A percentile compares a stretch with the other conserved stretches of the same genome.
Conservation (phyloP, 2,888 invertebrate genomes). For the Archips crataeganus region DNA sequence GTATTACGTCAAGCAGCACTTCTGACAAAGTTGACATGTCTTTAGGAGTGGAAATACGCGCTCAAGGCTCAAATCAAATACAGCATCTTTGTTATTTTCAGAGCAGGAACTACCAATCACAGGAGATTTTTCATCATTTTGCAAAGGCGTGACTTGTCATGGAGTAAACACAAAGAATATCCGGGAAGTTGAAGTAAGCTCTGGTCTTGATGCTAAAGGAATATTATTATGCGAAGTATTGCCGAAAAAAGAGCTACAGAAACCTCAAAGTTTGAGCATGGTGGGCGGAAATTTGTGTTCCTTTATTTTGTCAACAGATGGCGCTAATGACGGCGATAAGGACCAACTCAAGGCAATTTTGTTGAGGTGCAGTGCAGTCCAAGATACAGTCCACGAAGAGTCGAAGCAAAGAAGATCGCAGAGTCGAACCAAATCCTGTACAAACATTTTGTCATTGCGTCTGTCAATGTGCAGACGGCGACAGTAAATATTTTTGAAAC, state of each 20-base stretch:
- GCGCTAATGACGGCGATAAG: not conserved
- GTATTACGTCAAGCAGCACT: not conserved
- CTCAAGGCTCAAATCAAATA: not conserved
- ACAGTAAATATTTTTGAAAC: not conserved
- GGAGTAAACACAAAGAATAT: not conserved
- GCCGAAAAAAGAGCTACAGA: not conserved
- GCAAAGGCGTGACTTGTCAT: not conserved
- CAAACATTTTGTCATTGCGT: not conserved
- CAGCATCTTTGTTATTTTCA: not conserved
- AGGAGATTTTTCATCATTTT: not conserved
- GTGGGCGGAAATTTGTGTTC: not conserved
- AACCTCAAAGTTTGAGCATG: not conserved
- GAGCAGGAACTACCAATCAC: not conserved
- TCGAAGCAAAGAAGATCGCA: not conserved
- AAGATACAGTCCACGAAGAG: not conserved
- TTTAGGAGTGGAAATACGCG: not conserved
- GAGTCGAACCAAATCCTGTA: not conserved
- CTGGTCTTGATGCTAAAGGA: not conserved
- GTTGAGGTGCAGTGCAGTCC: not conserved
- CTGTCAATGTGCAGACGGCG: not conserved
- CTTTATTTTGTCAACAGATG: constrained; percentile 4
- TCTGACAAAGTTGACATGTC: not conserved
- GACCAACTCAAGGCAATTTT: too few species aligned
- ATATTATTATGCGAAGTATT: not conserved
- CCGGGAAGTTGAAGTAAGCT: not conserved